A percentile compares a stretch with the other conserved stretches of the same genome.
These are phyloP conservation scores for Drosophila kanapiae DNA, from an alignment of 1,140 invertebrate genomes.

Conservation along the genomic window DNA sequence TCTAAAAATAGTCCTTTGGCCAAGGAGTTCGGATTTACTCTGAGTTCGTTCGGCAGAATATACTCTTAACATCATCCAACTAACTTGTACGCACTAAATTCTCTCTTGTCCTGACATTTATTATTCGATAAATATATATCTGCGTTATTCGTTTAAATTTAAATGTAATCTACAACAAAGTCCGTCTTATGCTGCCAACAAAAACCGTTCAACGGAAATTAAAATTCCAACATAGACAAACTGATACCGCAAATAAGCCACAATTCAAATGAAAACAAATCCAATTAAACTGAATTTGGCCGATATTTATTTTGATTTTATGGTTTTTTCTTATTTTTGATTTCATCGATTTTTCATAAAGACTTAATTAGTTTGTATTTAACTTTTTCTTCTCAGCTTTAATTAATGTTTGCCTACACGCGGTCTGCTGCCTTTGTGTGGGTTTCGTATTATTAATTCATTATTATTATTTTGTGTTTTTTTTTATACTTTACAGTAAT, in stretches of 20 bases:
- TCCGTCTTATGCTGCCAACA: constrained; percentile 49
- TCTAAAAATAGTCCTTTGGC: constrained; percentile 54
- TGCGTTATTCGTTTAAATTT: constrained; percentile 48
- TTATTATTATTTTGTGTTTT: constrained; percentile 32
- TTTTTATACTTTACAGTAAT: constrained; percentile 70
- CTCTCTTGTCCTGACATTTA: constrained; percentile 39
- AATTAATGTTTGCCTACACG: constrained; percentile 70
- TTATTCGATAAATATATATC: constrained; percentile 52
- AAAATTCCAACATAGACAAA: constrained; percentile 15
- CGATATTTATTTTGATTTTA: constrained; percentile 47
- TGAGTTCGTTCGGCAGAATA: constrained; percentile 25
- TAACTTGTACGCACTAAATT: constrained; percentile 68
- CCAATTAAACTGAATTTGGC: constrained; percentile 63
- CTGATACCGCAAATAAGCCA: constrained; percentile 57
- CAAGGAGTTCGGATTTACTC: constrained; percentile 36
- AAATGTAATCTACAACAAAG: constrained; percentile 56
- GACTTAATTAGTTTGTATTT: constrained; percentile 59
- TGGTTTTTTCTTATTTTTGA: constrained; percentile 24
- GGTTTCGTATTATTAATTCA: constrained; percentile 53
- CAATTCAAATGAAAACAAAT: constrained; percentile 65
- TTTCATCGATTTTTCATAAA: constrained; percentile 49
- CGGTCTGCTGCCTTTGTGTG: constrained; percentile 42
- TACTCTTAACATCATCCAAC: constrained; percentile 49
- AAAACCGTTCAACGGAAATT: constrained; percentile 47
- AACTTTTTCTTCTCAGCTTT: constrained; percentile 50